A percentile compares a stretch with the other conserved stretches of the same genome.
phyloP scores from a whole-genome alignment of 2,888 invertebrate genomes.

The Athalia cordata region DNA sequence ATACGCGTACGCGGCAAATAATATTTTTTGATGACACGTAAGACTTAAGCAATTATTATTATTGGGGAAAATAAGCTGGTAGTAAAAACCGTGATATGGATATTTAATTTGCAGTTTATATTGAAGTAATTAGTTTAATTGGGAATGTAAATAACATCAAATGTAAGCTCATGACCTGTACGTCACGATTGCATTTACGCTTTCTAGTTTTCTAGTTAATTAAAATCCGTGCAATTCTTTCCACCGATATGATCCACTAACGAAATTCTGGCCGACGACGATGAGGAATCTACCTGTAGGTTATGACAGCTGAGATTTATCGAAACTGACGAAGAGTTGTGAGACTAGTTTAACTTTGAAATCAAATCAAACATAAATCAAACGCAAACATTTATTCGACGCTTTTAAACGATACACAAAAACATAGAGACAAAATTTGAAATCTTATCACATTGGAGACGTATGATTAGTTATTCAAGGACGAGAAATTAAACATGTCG shows the following conservation, averaged over 20 bases:
- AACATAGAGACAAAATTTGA: background rate
- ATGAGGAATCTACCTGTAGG: too few relatives aligned
- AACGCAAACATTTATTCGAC: conserved; percentile 35
- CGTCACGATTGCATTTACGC: conserved; percentile 8
- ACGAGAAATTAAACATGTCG: background rate
- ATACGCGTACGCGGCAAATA: too few relatives aligned
- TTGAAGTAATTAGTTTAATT: too few relatives aligned
- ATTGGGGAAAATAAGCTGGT: too few relatives aligned
- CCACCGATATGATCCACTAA: background rate
- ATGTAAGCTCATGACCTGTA: too few relatives aligned
- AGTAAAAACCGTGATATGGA: too few relatives aligned
- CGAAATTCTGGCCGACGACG: too few relatives aligned
- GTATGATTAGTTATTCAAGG: background rate
- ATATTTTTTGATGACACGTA: too few relatives aligned
- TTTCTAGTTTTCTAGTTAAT: conserved; percentile 13
- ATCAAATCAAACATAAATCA: background rate
- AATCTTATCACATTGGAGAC: background rate
- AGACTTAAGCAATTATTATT: too few relatives aligned
- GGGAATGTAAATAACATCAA: too few relatives aligned
- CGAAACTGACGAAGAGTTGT: background rate
- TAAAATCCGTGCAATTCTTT: background rate
- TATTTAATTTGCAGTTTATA: too few relatives aligned
- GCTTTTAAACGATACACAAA: conserved; percentile 27
- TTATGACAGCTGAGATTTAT: background rate
- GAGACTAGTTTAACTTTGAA: background rate